Base-by-base conservation (phyloP, 2,888 invertebrate genomes). In the Polydrusus tereticollis region DNA sequence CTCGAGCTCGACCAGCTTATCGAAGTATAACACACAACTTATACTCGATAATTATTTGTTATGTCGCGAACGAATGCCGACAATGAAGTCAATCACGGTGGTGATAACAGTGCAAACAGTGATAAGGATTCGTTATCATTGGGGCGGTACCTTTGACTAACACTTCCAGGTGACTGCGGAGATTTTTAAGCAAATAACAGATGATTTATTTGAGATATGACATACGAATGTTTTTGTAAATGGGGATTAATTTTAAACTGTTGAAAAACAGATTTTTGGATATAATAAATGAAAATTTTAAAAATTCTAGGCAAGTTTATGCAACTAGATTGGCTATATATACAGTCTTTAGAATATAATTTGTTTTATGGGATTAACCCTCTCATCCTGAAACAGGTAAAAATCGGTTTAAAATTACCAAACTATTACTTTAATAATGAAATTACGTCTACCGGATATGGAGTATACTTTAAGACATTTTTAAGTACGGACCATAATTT, bases 61-160 rank as follows among this genome's bases (percentile, higher is more conserved):
- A 55, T 62, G 65, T 71, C 71, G 71, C 60, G 36, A 71, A 45
- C 66, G 81, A 78, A 78, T 77, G 80, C 84, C 84, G 84, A 84
- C 84, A 84, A 84, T 84, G 78, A 75, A 79, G 78, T 78, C 82
- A 84, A 84, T 83, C 83, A 81, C 81, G 71, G 78, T 75, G 16
- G 77, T 78, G 83, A 82, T 82, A 81, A 80, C 79, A 77, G 78
- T 77, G 80, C 78, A 80, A 80, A 80, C 76, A 80, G 29, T 69
- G 82, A 82, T 82, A 81, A 80, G 74, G 74, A 69, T 77, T 69
- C 71, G 76, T 81, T 82, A 82, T 81, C 82, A 29, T 41, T 16
- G 57, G n/a, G 64, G 73, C 72, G 75, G 74, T 45, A 33, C 47
- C 65, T 69, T 74, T 74, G 70, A 67, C 57, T 38, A 50, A 29